A percentile compares a stretch with the other conserved stretches of the same genome.
phyloP scores from a whole-genome alignment of 2,797 vertebrate species.

The Anableps anableps region DNA sequence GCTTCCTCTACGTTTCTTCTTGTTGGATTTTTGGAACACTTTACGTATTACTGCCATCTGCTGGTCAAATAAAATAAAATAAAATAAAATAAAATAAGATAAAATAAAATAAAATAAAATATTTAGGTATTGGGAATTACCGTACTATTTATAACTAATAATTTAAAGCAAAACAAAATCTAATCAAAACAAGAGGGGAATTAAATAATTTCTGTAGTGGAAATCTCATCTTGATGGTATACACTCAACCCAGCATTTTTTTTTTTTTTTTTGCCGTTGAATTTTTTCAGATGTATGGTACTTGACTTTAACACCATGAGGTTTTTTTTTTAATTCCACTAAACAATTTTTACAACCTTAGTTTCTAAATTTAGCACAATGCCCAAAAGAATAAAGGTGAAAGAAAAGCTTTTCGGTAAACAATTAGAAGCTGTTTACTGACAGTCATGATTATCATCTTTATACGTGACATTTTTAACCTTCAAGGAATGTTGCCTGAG shows the following conservation, averaged over 20 bases:
- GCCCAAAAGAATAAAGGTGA: neutral
- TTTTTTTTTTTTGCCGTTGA: neutral
- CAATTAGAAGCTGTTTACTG: neutral
- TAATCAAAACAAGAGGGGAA: neutral
- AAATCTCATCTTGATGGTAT: neutral
- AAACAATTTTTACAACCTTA: neutral
- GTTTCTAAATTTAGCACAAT: neutral
- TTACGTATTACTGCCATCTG: neutral
- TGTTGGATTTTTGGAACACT: neutral
- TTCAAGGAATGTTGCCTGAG: neutral
- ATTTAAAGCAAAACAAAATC: neutral
- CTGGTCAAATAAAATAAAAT: neutral
- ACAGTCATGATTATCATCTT: neutral
- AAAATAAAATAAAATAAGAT: neutral
- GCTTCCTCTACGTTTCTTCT: constrained; percentile 23
- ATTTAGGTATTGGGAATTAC: neutral
- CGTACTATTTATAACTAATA: neutral
- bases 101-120: too few species aligned
- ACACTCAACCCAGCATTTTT: neutral
- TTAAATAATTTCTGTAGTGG: neutral
- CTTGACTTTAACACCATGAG: neutral
- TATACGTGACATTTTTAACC: neutral
- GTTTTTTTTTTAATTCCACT: neutral
- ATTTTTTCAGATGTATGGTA: neutral
- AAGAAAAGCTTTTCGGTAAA: neutral